These are phyloP conservation scores for Lamellibrachia luymesi DNA, from an alignment of 1,140 invertebrate genomes.

Conservation along the genomic window DNA sequence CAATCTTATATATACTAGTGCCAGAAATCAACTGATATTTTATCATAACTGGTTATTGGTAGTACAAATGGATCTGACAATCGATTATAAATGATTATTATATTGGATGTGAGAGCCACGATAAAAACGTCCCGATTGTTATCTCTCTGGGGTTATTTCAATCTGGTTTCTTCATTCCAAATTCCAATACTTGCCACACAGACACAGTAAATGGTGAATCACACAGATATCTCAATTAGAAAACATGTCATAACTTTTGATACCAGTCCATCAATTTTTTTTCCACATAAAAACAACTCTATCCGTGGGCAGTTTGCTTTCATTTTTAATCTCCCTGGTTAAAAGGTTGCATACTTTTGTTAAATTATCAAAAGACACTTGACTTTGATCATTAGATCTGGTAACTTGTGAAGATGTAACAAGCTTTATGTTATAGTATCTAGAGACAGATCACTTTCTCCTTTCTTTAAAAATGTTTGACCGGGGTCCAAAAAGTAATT, in stretches of 20 bases:
- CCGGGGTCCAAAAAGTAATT: too few species aligned
- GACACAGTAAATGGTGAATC: background rate
- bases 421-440: too few species aligned
- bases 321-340: too few species aligned
- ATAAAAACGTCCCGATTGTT: background rate
- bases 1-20: background rate
- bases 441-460: too few species aligned
- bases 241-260: background rate
- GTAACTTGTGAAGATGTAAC: too few species aligned
- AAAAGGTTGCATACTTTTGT: too few species aligned
- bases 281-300: background rate
- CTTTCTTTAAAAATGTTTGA: too few species aligned
- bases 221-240: background rate
- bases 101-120: too few species aligned
- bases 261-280: background rate
- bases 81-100: background rate
- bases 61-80: background rate
- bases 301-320: background rate
- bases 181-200: background rate
- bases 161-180: background rate
- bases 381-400: too few species aligned
- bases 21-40: background rate
- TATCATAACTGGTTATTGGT: background rate
- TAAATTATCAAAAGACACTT: too few species aligned
- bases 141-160: background rate